These are phyloP conservation scores for Ormia ochracea DNA, from an alignment of 2,888 invertebrate genomes.

Conservation along the genomic window DNA sequence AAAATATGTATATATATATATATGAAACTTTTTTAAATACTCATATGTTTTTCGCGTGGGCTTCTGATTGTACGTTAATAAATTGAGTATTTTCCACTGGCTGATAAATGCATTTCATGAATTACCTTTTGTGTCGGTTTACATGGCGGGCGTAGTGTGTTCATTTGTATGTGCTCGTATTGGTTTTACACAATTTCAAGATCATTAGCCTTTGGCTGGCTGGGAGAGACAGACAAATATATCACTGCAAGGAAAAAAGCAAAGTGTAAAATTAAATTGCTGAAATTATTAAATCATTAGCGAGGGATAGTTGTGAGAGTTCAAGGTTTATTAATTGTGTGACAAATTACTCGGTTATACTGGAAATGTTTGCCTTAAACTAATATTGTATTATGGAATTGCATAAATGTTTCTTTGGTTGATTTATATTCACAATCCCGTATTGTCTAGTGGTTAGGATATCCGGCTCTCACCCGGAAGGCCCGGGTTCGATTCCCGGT, in stretches of 20 bases:
- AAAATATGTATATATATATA: not conserved
- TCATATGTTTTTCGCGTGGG: slow-evolving; percentile 53
- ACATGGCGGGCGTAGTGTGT: too few species aligned
- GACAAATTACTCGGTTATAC: not conserved
- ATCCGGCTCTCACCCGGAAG: slow-evolving; percentile 67
- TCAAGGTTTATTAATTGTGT: slow-evolving; percentile 23
- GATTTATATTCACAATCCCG: not conserved
- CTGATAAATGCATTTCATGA: slow-evolving; percentile 54
- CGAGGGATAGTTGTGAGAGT: slow-evolving; percentile 1
- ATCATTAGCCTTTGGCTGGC: slow-evolving; percentile 47
- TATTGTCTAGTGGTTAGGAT: slow-evolving; percentile 65
- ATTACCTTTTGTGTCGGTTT: slow-evolving; percentile 51
- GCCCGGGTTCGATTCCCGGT: slow-evolving; percentile 67
- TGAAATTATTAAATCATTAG: slow-evolving; percentile 20
- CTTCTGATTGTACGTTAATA: slow-evolving; percentile 29
- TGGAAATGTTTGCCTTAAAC: not conserved
- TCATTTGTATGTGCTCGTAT: not conserved
- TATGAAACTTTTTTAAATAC: not conserved
- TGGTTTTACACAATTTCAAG: slow-evolving; percentile 51
- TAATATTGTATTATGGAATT: too few species aligned
- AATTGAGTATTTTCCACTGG: slow-evolving; percentile 12
- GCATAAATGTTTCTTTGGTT: not conserved
- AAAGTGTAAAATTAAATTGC: not conserved
- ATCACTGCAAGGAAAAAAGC: slow-evolving; percentile 25
- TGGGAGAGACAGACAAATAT: slow-evolving; percentile 1